Conservation (phyloP, 2,797 vertebrate genomes). For the Phrynocephalus vlangalii region DNA sequence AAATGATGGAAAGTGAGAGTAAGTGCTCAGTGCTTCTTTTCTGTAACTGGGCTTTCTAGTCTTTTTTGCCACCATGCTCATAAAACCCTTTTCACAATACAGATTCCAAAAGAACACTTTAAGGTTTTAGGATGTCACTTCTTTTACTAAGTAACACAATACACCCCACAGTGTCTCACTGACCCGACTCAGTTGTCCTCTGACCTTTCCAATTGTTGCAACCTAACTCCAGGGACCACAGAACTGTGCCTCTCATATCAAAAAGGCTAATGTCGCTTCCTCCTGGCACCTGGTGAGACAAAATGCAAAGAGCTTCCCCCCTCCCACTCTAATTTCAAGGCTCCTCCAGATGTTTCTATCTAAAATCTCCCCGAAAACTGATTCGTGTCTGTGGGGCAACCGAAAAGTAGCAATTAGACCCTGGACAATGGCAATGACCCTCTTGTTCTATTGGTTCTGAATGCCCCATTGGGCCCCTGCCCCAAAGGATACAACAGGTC, state of each 20-base stretch:
- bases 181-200: conserved; percentile 83
- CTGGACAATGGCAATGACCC: conserved; percentile 79
- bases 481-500: conserved; percentile 75
- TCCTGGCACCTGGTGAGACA: conserved; percentile 79
- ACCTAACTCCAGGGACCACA: conserved; percentile 78
- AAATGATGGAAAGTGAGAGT: conserved; percentile 70
- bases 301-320: conserved; percentile 66
- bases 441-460: conserved; percentile 70
- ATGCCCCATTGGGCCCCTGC: conserved; percentile 55
- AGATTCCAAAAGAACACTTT: conserved; percentile 83
- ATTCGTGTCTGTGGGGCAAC: conserved; percentile 77
- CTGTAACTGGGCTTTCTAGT: conserved; percentile 72
- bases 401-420: conserved; percentile 75
- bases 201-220: conserved; percentile 84
- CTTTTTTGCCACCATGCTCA: conserved; percentile 77
- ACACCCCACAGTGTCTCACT: conserved; percentile 83
- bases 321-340: conserved; percentile 19
- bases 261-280: conserved; percentile 77
- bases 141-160: conserved; percentile 86
- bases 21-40: conserved; percentile 55
- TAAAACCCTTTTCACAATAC: conserved; percentile 85
- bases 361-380: conserved; percentile 67
- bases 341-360: conserved; percentile 73
- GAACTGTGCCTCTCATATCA: conserved; percentile 74
- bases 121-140: conserved; percentile 82